Evolutionary conservation across 2,888 invertebrate genomes (phyloP), one percentile per base, ranked within the genome.

Genomic region (Lamellibrachia satsuma): DNA sequence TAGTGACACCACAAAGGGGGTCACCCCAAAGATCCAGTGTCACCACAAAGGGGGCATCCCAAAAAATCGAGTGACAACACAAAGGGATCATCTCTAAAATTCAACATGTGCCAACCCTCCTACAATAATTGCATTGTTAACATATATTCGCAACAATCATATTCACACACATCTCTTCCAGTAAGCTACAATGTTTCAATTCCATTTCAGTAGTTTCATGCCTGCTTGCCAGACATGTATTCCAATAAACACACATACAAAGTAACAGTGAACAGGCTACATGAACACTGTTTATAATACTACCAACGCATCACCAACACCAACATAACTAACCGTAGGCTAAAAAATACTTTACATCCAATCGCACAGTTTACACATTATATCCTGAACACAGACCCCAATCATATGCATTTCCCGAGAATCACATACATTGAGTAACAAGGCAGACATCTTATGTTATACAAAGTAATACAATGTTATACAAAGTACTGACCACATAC

Each of bases 321-420:
- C 75, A 6, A 15, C 75, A 15, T 75, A 75, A 11, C 75, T 75
- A 75, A 11, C 22, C 6, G 6, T 22, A 75, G n/a, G 75, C 75
- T 75, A 75, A 75, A 75, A 75, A 75, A 75, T 75, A 75, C 75
- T 75, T 75, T 75, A 75, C 22, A 75, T 22, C 75, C 75, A 75
- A 75, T 22, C 15, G 22, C n/a, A 22, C 75, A 75, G 22, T 15
- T 75, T n/a, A 75, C 22, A 75, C n/a, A 75, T 22, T 75, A 75
- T 6, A 22, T n/a, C 75, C 75, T 75, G 75, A 75, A 75, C 75
- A n/a, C 75, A 75, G 15, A 15, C 75, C 22, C 75, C n/a, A 75
- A 9, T 9, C 9, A 55, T 55, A 75, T 75, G 75, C 15, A 75
- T n/a, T 75, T 75, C 75, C 75, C 75, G 22, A 75, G 15, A 15